phyloP scores from a whole-genome alignment of 2,113 vertebrate species.

The Saimiri boliviensis region DNA sequence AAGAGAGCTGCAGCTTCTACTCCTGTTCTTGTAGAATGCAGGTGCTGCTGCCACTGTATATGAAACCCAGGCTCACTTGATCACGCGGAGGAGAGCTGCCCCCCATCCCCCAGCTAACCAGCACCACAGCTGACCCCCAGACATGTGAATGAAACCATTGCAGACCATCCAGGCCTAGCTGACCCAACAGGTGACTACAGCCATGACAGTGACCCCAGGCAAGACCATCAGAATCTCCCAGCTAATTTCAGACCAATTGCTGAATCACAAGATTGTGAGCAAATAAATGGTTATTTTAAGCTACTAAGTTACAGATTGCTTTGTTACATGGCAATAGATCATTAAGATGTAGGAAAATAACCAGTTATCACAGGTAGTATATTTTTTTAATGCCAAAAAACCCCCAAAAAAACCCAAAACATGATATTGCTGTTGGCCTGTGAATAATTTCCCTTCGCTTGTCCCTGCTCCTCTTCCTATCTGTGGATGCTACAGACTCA shows the following conservation, averaged over 20 bases:
- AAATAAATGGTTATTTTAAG: not conserved
- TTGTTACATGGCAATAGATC: not conserved
- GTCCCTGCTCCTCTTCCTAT: not conserved
- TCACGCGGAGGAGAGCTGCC: accelerated
- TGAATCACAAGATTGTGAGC: not conserved
- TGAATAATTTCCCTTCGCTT: not conserved
- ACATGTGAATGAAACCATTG: not conserved
- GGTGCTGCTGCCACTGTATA: accelerated
- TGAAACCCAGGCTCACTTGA: not conserved
- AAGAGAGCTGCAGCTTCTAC: not conserved
- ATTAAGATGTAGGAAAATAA: not conserved
- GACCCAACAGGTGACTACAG: not conserved
- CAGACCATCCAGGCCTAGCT: not conserved
- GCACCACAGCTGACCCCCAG: accelerated
- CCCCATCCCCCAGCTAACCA: not conserved
- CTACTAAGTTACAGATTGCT: not conserved
- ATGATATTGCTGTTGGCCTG: accelerated
- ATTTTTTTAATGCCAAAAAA: not conserved
- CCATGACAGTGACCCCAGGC: not conserved
- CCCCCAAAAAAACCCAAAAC: not conserved
- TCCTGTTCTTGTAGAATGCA: not conserved
- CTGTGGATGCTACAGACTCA: not conserved
- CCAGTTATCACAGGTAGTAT: not conserved
- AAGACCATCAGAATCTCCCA: not conserved
- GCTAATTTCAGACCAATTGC: not conserved